Base-by-base conservation (phyloP, 2,113 vertebrate genomes). In the Parotia lawesii region DNA sequence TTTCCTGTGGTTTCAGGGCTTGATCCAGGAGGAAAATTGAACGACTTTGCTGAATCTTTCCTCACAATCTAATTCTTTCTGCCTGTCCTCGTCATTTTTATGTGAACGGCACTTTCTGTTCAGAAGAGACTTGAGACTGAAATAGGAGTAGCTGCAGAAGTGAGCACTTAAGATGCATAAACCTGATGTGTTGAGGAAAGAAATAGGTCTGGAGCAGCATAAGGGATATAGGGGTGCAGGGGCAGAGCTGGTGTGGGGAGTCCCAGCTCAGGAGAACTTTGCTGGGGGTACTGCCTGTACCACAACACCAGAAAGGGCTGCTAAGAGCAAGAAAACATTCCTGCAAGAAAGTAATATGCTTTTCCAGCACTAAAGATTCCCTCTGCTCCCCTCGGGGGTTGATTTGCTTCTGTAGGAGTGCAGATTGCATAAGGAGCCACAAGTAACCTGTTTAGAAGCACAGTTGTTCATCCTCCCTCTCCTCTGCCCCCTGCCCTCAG, bases 1-100 rank as follows among this genome's bases (percentile, higher is more conserved):
- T 77, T 75, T 95, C 95, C 91, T n/a, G 67, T 88, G 87, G 85
- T 72, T 60, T 93, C 79, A 37, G 82, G 75, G 89, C 79, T 95
- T 96, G 91, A 95, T 93, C 87, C 70, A 69, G 79, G 27, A 2
- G 1, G 61, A 90, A 95, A 94, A 71, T 48, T 72, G 92, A 94
- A 64, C 79, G 64, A 86, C 65, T 86, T 57, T 28, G 29, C 65
- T 81, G 79, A 65, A 20, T 74, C 56, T 84, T 91, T 77, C 51
- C 44, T 81, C 48, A 15, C 51, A 81, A 42, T 81, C 82, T 87
- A 38, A 29, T 85, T 90, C n/a, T 53, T 91, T 77, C 58, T 77
- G 56, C 48, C 35, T 48, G 15, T 74, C 82, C 47, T 88, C 0
- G 0, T 88, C n/a, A 28, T 87, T 86, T 95, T 80, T 67, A 71